Evolutionary conservation across 1,140 invertebrate species (phyloP).

Genomic region (Drosophila aff.): DNA sequence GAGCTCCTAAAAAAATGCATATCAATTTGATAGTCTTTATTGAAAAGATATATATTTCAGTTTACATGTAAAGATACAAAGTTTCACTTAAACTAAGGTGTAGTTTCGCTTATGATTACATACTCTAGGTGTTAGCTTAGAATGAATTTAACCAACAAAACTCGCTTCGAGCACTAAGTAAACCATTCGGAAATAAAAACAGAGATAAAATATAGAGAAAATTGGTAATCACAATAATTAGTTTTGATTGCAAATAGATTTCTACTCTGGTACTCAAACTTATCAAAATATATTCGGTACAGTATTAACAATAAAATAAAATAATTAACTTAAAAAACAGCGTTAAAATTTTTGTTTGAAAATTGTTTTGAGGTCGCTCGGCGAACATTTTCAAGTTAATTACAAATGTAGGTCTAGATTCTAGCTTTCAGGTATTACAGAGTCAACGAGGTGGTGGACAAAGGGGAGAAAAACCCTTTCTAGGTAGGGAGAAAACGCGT

Average conservation of each 20-base stretch:
- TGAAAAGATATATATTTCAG: constrained; percentile 35
- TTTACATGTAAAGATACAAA: constrained; percentile 56
- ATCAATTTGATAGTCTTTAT: constrained; percentile 39
- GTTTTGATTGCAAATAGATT: constrained; percentile 48
- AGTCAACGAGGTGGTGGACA: constrained; percentile 23
- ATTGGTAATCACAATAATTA: constrained; percentile 68
- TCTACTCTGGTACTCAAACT: constrained; percentile 1
- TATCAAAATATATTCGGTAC: constrained; percentile 42
- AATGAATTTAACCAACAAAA: constrained; percentile 75
- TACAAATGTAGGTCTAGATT: constrained; percentile 44
- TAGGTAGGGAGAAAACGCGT: constrained; percentile 45
- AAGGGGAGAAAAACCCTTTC: constrained; percentile 29
- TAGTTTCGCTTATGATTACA: constrained; percentile 59
- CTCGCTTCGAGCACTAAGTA: constrained; percentile 70
- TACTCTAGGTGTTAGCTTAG: constrained; percentile 70
- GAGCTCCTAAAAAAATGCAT: not conserved
- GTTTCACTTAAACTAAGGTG: constrained; percentile 48
- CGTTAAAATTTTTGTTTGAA: constrained; percentile 27
- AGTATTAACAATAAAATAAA: constrained; percentile 48
- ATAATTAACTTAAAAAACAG: constrained; percentile 64
- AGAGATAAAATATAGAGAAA: constrained; percentile 26
- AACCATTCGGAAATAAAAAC: constrained; percentile 56
- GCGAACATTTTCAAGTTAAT: constrained; percentile 56
- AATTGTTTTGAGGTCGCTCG: constrained; percentile 47
- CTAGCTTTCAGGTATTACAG: constrained; percentile 48